These are phyloP conservation scores for Saccopteryx bilineata DNA, from an alignment of 2,113 vertebrate species.

Conservation along the genomic window DNA sequence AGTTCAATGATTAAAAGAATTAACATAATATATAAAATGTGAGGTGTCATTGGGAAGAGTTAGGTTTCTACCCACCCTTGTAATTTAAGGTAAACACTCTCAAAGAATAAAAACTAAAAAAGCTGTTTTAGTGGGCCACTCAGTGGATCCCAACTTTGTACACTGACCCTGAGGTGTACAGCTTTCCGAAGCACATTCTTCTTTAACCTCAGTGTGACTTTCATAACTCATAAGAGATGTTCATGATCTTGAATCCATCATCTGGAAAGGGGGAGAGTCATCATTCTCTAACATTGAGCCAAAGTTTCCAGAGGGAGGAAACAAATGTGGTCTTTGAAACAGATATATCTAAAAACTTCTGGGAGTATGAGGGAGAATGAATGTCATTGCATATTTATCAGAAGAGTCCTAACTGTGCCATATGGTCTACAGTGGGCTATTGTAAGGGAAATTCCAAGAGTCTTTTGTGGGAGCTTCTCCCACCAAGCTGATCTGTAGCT, in stretches of 20 bases:
- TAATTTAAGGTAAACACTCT: not conserved
- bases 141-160: not conserved
- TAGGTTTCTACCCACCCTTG: not conserved
- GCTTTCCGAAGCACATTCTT: not conserved
- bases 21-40: not conserved
- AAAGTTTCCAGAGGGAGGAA: not conserved
- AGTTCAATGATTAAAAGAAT: not conserved
- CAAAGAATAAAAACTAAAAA: not conserved
- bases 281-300: not conserved
- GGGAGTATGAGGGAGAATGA: not conserved
- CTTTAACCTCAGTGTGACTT: not conserved
- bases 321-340: not conserved
- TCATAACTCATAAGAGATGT: not conserved
- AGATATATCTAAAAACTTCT: not conserved
- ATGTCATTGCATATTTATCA: not conserved
- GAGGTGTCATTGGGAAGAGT: not conserved
- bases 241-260: not conserved
- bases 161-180: not conserved
- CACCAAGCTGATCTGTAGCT: not conserved
- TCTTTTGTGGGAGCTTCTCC: not conserved
- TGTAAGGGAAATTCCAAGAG: not conserved
- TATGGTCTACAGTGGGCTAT: not conserved
- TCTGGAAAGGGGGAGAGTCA: not conserved
- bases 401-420: not conserved
- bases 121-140: not conserved